Evolutionary conservation across 2,888 invertebrate genomes (phyloP), one percentile per base, ranked within the genome.

Genomic region (Epirrita christyi): DNA sequence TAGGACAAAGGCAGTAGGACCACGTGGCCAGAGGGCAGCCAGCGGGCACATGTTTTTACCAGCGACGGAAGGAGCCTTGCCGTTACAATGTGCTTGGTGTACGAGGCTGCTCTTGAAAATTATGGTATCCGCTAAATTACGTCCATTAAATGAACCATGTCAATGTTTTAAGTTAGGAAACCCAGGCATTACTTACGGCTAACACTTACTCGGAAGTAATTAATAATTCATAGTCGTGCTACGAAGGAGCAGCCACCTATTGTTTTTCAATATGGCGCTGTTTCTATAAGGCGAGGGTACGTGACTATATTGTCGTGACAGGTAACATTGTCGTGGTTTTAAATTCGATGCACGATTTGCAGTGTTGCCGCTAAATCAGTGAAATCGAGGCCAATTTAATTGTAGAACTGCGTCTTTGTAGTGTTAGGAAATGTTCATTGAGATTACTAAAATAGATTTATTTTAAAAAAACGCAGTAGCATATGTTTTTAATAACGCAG

Each of bases 211-310:
- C 5, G 32, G 42, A 59, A 55, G 11, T 44, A 57, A 63, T 63
- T 52, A 54, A 49, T 59, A 55, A 59, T 62, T 51, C 60, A 59
- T 48, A 59, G 36, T 34, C 45, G 55, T 57, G 43, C 45, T 36
- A 10, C 49, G 10, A 49, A 55, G 55, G 8, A 45, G 32, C 41
- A 36, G 45, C 46, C 53, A 56, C 47, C 56, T 53, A 63, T 65
- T 67, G 65, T 65, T 49, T 49, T 36, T 53, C 27, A 47, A 57
- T 57, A 65, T 59, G 65, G 67, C 46, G 48, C 27, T 55, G 60
- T 28, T 38, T 55, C 21, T 55, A 45, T 56, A 67, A 47, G 65
- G 63, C 56, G 47, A 32, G 54, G 10, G 42, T 55, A 59, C 65
- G 57, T 53, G 61, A 63, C 59, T 37, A 46, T 52, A 55, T 51